Conservation (phyloP, 53 echinoderm and acorn worm species). For the Actinopyga echinites region DNA sequence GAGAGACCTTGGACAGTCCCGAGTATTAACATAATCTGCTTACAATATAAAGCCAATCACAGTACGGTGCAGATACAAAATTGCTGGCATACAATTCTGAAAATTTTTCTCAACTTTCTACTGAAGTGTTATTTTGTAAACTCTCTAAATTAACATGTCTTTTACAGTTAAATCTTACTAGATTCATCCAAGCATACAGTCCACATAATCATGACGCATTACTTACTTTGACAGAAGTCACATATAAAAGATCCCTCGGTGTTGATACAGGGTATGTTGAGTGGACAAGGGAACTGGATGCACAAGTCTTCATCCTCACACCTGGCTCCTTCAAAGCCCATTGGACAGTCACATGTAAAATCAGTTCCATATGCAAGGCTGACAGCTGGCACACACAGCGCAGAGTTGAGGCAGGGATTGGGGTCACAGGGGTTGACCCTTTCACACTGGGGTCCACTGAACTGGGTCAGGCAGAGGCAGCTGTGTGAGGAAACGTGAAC, state of each 20-base stretch:
- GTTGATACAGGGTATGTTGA: constrained; percentile 67
- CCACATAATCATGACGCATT: neutral
- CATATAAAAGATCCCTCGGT: constrained; percentile 66
- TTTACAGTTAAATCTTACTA: neutral
- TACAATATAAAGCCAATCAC: no score
- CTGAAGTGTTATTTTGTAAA: no score
- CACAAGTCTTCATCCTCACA: constrained; percentile 85
- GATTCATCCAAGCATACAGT: neutral
- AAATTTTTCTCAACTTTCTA: no score
- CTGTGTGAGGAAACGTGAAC: neutral
- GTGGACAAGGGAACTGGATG: constrained; percentile 64
- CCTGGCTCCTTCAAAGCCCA: constrained; percentile 62
- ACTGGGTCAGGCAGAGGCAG: constrained; percentile 68
- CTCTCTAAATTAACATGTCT: no score
- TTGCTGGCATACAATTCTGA: no score
- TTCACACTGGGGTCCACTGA: constrained; percentile 72
- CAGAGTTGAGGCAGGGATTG: constrained; percentile 83
- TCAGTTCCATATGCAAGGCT: constrained; percentile 60
- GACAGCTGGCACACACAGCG: constrained; percentile 55
- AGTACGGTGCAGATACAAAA: no score
- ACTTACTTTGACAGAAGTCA: constrained; percentile 83
- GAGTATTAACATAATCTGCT: no score
- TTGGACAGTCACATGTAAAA: constrained; percentile 72
- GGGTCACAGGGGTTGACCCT: constrained; percentile 53
- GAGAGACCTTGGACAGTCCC: no score